Percentiles rank a stretch among this genome's conserved stretches.
Evolutionary conservation across 2,797 vertebrate genomes (phyloP).

Genomic region (Nannoperca obscura): DNA sequence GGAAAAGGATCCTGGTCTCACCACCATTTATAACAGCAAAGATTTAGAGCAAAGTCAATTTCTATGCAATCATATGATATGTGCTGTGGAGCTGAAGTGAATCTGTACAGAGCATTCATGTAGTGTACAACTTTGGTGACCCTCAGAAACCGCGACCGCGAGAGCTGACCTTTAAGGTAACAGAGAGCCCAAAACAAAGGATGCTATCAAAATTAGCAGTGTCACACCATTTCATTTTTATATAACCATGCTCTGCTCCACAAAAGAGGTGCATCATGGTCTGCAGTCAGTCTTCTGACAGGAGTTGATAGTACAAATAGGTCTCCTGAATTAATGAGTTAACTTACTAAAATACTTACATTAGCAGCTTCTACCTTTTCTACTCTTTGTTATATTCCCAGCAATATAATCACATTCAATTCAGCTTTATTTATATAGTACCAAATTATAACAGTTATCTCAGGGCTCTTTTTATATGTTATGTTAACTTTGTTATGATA

Average conservation of each 20-base stretch:
- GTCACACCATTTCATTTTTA: not conserved
- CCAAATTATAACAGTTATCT: no score
- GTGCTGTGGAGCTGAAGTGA: not conserved
- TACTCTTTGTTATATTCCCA: not conserved
- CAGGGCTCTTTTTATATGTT: no score
- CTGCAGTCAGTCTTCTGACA: not conserved
- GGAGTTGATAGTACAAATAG: not conserved
- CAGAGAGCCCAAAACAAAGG: not conserved
- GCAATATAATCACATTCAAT: not conserved
- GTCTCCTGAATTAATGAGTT: not conserved
- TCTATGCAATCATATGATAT: accelerated
- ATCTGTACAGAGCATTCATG: not conserved
- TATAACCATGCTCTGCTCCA: not conserved
- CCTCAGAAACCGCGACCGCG: not conserved
- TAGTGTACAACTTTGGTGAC: not conserved
- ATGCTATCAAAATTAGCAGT: not conserved
- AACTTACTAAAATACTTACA: not conserved
- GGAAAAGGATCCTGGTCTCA: not conserved
- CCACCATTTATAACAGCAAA: not conserved
- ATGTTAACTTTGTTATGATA: no score
- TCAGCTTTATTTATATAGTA: no score
- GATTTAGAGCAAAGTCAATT: not conserved
- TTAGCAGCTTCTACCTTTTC: not conserved
- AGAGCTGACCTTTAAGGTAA: conserved; percentile 8
- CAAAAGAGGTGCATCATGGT: not conserved